These are phyloP conservation scores for Ariopsis seemanni DNA, from an alignment of 2,113 vertebrate genomes.

Conservation along the genomic window DNA sequence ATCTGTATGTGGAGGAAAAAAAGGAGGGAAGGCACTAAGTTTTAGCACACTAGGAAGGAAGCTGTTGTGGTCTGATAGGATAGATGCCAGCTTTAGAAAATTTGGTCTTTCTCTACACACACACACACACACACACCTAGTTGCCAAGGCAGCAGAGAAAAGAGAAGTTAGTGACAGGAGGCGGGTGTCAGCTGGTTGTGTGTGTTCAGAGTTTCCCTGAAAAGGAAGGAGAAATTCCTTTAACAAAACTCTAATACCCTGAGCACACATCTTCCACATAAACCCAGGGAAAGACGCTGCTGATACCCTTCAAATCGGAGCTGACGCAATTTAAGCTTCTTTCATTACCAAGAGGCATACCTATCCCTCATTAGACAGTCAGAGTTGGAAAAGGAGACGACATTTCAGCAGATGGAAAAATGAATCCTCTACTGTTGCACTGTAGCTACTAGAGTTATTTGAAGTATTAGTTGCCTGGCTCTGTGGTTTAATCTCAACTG, in stretches of 20 bases:
- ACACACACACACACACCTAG: slow-evolving; percentile 54
- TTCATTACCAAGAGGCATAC: slow-evolving; percentile 7
- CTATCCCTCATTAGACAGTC: slow-evolving; percentile 27
- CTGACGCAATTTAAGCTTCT: slow-evolving; percentile 20
- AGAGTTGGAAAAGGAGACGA: background rate
- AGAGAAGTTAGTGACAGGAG: slow-evolving; percentile 55
- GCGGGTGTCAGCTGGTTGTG: slow-evolving; percentile 45
- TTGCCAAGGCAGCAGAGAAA: slow-evolving; percentile 61
- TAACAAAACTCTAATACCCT: slow-evolving; percentile 5
- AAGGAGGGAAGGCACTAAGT: slow-evolving; percentile 50
- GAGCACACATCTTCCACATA: slow-evolving; percentile 23
- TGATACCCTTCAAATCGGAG: slow-evolving; percentile 2
- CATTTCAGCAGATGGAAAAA: slow-evolving; percentile 14
- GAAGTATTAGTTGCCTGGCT: slow-evolving; percentile 39
- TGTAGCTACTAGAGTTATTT: slow-evolving; percentile 29
- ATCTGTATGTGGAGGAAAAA: slow-evolving; percentile 50
- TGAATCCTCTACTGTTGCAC: slow-evolving; percentile 6
- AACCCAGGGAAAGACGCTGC: slow-evolving; percentile 1
- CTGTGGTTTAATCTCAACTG: slow-evolving; percentile 43
- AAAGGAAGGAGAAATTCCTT: slow-evolving; percentile 32
- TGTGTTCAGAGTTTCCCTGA: slow-evolving; percentile 38
- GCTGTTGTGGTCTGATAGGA: slow-evolving; percentile 76
- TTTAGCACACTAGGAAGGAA: slow-evolving; percentile 67
- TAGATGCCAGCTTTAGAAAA: slow-evolving; percentile 68
- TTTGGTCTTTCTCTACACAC: background rate